These are phyloP conservation scores for Diorhabda carinulata DNA, from an alignment of 1,140 invertebrate species.

Conservation along the genomic window DNA sequence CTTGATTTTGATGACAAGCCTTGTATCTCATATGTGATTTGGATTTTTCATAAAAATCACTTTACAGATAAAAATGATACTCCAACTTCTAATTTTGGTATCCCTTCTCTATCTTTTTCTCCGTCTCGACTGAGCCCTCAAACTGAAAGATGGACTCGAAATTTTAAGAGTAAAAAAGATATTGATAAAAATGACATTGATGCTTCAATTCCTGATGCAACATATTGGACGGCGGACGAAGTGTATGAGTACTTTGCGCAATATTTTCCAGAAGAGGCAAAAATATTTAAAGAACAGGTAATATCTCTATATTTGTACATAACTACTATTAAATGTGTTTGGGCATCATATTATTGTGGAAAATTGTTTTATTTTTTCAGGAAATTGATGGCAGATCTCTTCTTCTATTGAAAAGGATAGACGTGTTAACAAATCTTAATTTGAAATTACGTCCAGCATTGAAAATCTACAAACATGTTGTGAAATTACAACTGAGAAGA, in stretches of 20 bases:
- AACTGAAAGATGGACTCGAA: conserved; percentile 29
- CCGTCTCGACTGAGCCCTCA: conserved; percentile 43
- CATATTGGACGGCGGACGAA: conserved; percentile 74
- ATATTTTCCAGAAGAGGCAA: conserved; percentile 70
- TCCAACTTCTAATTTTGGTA: conserved; percentile 31
- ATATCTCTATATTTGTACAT: conserved; percentile 16
- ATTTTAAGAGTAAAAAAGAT: conserved; percentile 41
- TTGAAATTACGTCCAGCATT: conserved; percentile 81
- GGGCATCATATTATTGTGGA: not conserved
- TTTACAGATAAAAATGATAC: conserved; percentile 26
- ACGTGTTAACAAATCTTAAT: conserved; percentile 73
- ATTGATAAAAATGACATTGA: conserved; percentile 53
- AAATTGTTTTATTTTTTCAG: conserved; percentile 52
- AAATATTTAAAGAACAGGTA: conserved; percentile 77
- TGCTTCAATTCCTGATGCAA: conserved; percentile 71
- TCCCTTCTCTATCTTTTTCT: conserved; percentile 32
- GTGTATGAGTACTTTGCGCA: conserved; percentile 75
- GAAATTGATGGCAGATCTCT: conserved; percentile 85
- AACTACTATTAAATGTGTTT: too few species aligned
- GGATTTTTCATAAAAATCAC: too few species aligned
- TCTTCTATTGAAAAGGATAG: conserved; percentile 71
- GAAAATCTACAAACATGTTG: conserved; percentile 77
- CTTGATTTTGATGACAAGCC: too few species aligned
- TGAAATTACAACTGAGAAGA: conserved; percentile 64
- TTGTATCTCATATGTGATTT: too few species aligned